Base-by-base conservation (phyloP, 2,113 vertebrate genomes). In the Mobula birostris region DNA sequence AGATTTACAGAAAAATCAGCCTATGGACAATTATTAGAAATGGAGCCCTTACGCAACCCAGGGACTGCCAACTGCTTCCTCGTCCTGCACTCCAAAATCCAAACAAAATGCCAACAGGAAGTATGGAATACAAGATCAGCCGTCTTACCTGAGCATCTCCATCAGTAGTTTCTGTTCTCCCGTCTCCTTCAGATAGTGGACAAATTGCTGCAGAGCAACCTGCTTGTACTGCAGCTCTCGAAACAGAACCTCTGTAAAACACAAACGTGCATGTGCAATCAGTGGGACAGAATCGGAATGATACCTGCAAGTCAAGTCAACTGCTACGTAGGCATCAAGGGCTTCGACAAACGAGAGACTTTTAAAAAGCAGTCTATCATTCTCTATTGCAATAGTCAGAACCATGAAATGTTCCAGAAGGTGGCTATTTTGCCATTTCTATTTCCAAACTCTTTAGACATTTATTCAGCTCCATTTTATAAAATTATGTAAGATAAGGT, bases 151-250 rank as follows among this genome's bases (percentile, higher is more conserved):
- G 94, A 98, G 96, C 94, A 99, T 96, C 93, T 99, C 98, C 96
- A 98, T 95, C 94, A 99, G 97, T 24, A 98, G 95, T 94, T 97
- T 97, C 95, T 98, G 98, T 77, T 99, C 98, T 70, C 96, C 96
- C 7, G 94, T 97, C 94, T 99, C 98, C 58, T 96, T 99, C 95
- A 99, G 97, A 94, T 98, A 98, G 95, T 98, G 97, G 95, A 99
- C 97, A 63, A 98, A 97, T 95, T 99, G 99, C 94, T 97, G 96
- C 95, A 99, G 96, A 58, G 99, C 98, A 3, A 98, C 97, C 93
- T 98, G 97, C 94, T 98, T 97, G 85, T 97, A 95, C 94, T 97
- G 97, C 94, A 99, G 96, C 96, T 98, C 98, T 78, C 97, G 97
- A 94, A 98, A 98, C 94, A 99, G 96, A 95, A 99, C 97, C 95